phyloP scores from a whole-genome alignment of 1,140 invertebrate genomes.

The Geopemphigus sp. region DNA sequence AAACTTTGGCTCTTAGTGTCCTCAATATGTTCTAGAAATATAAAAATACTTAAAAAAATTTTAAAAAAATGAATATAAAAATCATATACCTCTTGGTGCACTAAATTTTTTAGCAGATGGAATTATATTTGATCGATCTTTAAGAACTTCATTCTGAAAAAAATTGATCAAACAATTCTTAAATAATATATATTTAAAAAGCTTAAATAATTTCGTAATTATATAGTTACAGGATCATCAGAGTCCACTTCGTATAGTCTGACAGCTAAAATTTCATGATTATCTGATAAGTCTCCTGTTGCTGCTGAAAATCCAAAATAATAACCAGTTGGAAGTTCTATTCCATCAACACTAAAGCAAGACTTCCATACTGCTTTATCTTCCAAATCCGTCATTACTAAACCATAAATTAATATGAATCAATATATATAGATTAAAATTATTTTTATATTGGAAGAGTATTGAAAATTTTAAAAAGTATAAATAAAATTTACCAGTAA shows the following conservation, averaged over 20 bases:
- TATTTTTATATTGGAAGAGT: too few relatives aligned
- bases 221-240: conserved; percentile 54
- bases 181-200: conserved; percentile 40
- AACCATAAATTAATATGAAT: neutral
- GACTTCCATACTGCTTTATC: conserved; percentile 91
- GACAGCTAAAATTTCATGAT: conserved; percentile 91
- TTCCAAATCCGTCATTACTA: conserved; percentile 87
- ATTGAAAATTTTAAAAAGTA: neutral
- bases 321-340: conserved; percentile 91
- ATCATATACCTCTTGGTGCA: conserved; percentile 66
- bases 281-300: conserved; percentile 95
- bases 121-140: conserved; percentile 72
- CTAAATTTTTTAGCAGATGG: conserved; percentile 80
- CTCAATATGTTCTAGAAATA: conserved; percentile 73
- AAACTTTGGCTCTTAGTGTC: conserved; percentile 78
- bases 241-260: conserved; percentile 86
- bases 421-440: too few relatives aligned
- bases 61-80: neutral
- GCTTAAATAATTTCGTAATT: neutral
- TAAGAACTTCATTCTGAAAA: conserved; percentile 61
- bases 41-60: conserved; percentile 25
- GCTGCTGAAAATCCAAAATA: conserved; percentile 92
- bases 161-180: conserved; percentile 50
- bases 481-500: conserved; percentile 67
- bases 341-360: conserved; percentile 86